Conservation (phyloP, 2,113 vertebrate species). For the Pangasianodon gigas region DNA sequence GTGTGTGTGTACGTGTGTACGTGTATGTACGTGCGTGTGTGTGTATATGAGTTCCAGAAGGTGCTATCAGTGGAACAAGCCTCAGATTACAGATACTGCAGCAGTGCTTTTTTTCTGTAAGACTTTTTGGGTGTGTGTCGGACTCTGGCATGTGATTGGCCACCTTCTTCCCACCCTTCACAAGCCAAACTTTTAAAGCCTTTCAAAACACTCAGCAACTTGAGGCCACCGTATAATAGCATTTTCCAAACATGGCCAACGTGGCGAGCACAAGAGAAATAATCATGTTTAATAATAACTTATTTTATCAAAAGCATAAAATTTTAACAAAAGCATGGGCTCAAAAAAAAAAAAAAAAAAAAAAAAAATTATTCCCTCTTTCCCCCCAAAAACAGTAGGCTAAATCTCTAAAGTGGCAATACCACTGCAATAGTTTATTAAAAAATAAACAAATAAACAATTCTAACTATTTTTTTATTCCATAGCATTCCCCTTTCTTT, state of each 20-base stretch:
- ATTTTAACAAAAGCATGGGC: neutral
- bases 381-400: neutral
- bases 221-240: slow-evolving; percentile 20
- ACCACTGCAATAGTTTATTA: neutral
- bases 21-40: neutral
- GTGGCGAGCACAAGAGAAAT: neutral
- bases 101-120: neutral
- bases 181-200: neutral
- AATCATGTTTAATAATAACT: too few species aligned
- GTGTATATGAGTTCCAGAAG: neutral
- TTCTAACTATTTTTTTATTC: neutral
- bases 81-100: neutral
- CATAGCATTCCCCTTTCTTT: neutral
- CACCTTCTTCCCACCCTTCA: slow-evolving; percentile 27
- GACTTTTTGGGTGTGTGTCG: slow-evolving; percentile 41
- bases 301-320: too few species aligned
- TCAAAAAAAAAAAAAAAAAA: neutral
- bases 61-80: neutral
- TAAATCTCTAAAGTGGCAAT: neutral
- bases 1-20: neutral
- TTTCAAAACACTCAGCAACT: slow-evolving; percentile 13
- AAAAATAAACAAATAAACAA: neutral
- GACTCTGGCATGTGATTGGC: slow-evolving; percentile 47
- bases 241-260: slow-evolving; percentile 1
- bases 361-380: neutral